Evolutionary conservation across 2,888 invertebrate species (phyloP).

Genomic region (Macrophya annulata): DNA sequence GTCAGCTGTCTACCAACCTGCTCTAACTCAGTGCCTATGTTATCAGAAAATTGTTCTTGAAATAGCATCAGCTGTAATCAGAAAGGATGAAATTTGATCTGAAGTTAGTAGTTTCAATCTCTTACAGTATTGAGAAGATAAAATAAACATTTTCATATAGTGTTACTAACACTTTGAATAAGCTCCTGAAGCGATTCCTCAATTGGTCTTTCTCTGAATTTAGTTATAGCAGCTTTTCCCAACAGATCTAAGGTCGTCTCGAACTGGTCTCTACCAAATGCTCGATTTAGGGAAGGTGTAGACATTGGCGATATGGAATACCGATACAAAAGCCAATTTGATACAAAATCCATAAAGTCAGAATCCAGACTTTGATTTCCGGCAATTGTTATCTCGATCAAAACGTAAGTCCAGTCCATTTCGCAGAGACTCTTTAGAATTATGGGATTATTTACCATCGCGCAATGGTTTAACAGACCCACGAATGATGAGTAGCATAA

Average conservation of each 20-base stretch:
- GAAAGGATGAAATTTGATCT: not conserved
- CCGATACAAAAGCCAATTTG: conserved; percentile 62
- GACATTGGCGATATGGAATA: not conserved
- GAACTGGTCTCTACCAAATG: conserved; percentile 43
- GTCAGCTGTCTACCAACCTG: not conserved
- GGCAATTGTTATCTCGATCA: conserved; percentile 56
- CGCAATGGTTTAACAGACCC: conserved; percentile 60
- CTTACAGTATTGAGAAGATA: not conserved
- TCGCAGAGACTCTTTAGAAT: conserved; percentile 44
- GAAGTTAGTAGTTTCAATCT: not conserved
- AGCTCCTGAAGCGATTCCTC: not conserved
- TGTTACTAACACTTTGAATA: conserved; percentile 4
- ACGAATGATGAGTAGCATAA: conserved; percentile 60
- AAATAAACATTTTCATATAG: not conserved
- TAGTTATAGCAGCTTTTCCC: conserved; percentile 15
- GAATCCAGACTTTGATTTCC: conserved; percentile 23
- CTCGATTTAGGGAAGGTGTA: not conserved
- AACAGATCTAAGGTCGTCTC: conserved; percentile 46
- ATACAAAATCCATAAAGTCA: conserved; percentile 62
- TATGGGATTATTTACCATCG: not conserved
- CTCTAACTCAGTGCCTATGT: not conserved
- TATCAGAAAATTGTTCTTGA: not conserved
- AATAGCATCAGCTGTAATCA: conserved; percentile 22
- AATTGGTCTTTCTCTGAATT: not conserved
- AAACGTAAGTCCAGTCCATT: conserved; percentile 50